Evolutionary conservation across 2,888 invertebrate genomes (phyloP), one percentile per base, ranked within the genome.

Genomic region (Entomobrya proxima): DNA sequence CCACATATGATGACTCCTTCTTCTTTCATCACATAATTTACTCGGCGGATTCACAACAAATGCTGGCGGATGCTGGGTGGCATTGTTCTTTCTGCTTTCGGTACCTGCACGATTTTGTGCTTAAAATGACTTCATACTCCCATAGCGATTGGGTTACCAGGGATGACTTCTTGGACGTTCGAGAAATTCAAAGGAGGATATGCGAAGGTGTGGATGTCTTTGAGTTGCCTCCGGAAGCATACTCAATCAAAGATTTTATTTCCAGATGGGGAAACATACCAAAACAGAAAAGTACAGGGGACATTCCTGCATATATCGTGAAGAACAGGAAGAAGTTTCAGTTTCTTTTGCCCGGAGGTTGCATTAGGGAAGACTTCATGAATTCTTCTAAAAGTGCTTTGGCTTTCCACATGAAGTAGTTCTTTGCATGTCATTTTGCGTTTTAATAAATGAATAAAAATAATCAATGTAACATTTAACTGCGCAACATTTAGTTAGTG

Each of bases 81-180:
- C 88, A 88, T 24, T 88, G 88, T 35, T 86, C 86, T 11, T 88
- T 88, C 37, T 88, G 88, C 27, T 88, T 88, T 50, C 64, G 87
- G 6, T 32, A 84, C 27, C 18, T 88, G 4, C 67, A 64, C 5
- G 86, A 88, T n/a, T 88, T 88, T 78, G 32, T 87, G 1, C 87
- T 88, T 50, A 88, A 88, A 40, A 88, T 88, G 87, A 83, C 76
- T 1, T 77, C 87, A 1, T 88, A 87, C 67, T 88, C 88, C 3
- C 88, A 88, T 35, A 75, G 50, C 27, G 86, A 84, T 67, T 35
- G 81, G 21, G 82, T 88, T 4, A 88, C 87, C 0, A 44, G 5
- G 7, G 40, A 32, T 0, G n/a, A 58, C 0, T 55, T 84, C 6
- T 24, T 87, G 13, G 32, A 87, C 0, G 32, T 21, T 32, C 44